Conservation (phyloP, 2,797 vertebrate species). For the Sparus aurata region DNA sequence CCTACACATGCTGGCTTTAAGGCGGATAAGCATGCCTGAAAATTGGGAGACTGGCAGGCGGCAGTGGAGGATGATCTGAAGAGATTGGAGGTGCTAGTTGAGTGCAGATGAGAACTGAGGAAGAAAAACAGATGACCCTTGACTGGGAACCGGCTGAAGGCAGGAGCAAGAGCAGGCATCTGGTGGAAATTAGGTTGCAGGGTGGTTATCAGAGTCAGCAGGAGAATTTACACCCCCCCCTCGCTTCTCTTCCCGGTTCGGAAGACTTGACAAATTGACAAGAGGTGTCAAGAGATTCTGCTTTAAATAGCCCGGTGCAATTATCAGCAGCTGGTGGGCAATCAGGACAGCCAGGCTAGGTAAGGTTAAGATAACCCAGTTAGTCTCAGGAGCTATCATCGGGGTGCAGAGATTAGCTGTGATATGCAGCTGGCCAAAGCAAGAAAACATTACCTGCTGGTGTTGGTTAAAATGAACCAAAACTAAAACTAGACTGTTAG, state of each 20-base stretch:
- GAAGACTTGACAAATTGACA: slow-evolving; percentile 35
- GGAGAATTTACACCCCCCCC: not conserved
- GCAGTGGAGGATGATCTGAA: not conserved
- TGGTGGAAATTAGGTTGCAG: slow-evolving; percentile 13
- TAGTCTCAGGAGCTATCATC: not conserved
- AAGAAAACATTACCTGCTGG: not conserved
- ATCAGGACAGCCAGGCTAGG: slow-evolving; percentile 36
- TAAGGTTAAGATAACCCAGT: slow-evolving; percentile 17
- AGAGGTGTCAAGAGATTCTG: slow-evolving; percentile 19
- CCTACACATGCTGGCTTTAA: slow-evolving; percentile 21
- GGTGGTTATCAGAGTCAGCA: slow-evolving; percentile 29
- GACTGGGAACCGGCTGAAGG: slow-evolving; percentile 1
- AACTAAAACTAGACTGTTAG: not conserved
- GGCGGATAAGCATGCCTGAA: slow-evolving; percentile 30
- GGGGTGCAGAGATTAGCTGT: not conserved
- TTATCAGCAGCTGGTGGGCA: slow-evolving; percentile 51
- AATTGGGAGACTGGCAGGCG: slow-evolving; percentile 26
- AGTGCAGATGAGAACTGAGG: slow-evolving; percentile 37
- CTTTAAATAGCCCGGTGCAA: slow-evolving; percentile 31
- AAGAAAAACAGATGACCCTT: slow-evolving; percentile 38
- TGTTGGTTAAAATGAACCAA: not conserved
- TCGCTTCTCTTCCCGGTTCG: not conserved
- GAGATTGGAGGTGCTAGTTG: slow-evolving; percentile 31
- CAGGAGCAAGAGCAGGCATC: slow-evolving; percentile 3
- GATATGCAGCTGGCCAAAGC: not conserved